Conservation (phyloP, 2,797 vertebrate species). For the Australoheros facetus region DNA sequence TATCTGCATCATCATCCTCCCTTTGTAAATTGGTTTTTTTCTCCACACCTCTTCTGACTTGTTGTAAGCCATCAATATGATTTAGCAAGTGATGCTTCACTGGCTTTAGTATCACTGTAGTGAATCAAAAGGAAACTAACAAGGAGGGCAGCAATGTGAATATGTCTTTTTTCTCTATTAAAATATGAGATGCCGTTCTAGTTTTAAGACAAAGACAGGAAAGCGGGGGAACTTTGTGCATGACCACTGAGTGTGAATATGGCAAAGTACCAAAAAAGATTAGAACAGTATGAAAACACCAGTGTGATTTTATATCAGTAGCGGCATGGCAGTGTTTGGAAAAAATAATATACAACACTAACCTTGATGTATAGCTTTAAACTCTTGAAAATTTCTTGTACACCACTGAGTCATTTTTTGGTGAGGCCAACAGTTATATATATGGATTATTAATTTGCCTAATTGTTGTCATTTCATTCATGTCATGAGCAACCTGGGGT, state of each 20-base stretch:
- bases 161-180: conserved; percentile 3
- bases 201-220: neutral
- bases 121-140: conserved; percentile 50
- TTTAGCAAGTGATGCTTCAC: conserved; percentile 59
- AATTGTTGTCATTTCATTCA: conserved; percentile 19
- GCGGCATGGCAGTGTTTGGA: neutral
- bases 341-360: neutral
- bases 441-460: conserved; percentile 4
- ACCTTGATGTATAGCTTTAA: neutral
- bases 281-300: neutral
- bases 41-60: conserved; percentile 54
- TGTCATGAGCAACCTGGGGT: neutral
- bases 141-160: conserved; percentile 40
- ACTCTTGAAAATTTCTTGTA: neutral
- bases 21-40: conserved; percentile 65
- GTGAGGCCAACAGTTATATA: neutral
- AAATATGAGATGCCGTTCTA: conserved; percentile 13
- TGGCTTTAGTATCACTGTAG: conserved; percentile 43
- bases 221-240: neutral
- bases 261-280: neutral
- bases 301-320: neutral
- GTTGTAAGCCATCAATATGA: conserved; percentile 60
- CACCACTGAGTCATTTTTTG: neutral
- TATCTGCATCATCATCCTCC: conserved; percentile 69
- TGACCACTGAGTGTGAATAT: neutral